Percentiles rank a stretch among this genome's conserved stretches.
Evolutionary conservation across 2,888 invertebrate species (phyloP).

Genomic region (Eristalis tenax): DNA sequence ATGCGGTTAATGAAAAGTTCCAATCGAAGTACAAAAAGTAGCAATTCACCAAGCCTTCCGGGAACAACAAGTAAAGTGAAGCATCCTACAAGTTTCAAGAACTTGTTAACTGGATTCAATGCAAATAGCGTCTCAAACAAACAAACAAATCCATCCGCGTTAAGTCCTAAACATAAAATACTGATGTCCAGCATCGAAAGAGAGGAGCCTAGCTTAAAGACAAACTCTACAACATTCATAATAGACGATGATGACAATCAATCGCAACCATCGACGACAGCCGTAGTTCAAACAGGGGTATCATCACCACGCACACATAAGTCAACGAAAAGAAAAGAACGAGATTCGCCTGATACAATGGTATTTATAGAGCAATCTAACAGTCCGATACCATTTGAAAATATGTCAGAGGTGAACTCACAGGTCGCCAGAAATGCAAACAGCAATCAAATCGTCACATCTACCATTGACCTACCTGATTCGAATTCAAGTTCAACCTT

Average conservation of each 20-base stretch:
- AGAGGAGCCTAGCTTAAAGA: not conserved
- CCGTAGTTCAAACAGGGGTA: constrained; percentile 16
- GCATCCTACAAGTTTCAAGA: constrained; percentile 75
- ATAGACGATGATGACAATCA: constrained; percentile 54
- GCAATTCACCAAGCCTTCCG: constrained; percentile 37
- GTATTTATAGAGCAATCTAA: constrained; percentile 46
- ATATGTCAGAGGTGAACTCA: constrained; percentile 16
- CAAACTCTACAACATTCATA: constrained; percentile 51
- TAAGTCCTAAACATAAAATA: constrained; percentile 38
- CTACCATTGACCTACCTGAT: constrained; percentile 77
- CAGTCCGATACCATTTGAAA: constrained; percentile 52
- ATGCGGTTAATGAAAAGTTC: constrained; percentile 23
- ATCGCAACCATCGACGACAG: constrained; percentile 39
- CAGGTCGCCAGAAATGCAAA: constrained; percentile 16
- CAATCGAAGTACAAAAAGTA: constrained; percentile 45
- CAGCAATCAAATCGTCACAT: constrained; percentile 46
- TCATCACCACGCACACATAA: constrained; percentile 58
- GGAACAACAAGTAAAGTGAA: constrained; percentile 45
- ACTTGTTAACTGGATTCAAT: constrained; percentile 72
- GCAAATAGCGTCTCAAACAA: constrained; percentile 32
- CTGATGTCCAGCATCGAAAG: not conserved
- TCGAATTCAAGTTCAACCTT: constrained; percentile 78
- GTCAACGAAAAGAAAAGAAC: constrained; percentile 61
- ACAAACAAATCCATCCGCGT: constrained; percentile 22
- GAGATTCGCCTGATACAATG: constrained; percentile 40